Conservation (phyloP, 2,888 invertebrate species). For the Hydraecia micacea region DNA sequence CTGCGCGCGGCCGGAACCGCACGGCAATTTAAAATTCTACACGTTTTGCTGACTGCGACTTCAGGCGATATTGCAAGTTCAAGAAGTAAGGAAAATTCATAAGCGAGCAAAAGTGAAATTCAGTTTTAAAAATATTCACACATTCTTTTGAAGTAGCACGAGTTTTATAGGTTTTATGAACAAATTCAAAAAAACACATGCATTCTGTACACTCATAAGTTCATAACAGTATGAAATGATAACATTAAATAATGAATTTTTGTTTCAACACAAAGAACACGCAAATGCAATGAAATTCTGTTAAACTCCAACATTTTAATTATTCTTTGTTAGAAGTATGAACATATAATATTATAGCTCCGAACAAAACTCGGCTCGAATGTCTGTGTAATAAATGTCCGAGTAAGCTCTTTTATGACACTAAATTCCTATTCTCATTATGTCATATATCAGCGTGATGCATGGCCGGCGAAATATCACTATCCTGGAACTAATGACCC, state of each 20-base stretch:
- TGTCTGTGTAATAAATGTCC: conserved; percentile 53
- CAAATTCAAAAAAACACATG: conserved; percentile 3
- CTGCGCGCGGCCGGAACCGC: conserved; percentile 3
- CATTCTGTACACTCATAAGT: neutral
- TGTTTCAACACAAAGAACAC: conserved; percentile 35
- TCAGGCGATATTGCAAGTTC: conserved; percentile 49
- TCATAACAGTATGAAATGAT: conserved; percentile 12
- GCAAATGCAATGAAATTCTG: conserved; percentile 44
- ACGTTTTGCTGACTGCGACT: conserved; percentile 57
- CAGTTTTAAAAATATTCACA: conserved; percentile 31
- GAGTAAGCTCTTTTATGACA: conserved; percentile 66
- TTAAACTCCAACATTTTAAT: conserved; percentile 40
- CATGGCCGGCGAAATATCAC: conserved; percentile 71
- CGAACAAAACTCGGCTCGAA: conserved; percentile 43
- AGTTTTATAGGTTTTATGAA: neutral
- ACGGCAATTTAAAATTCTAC: conserved; percentile 55
- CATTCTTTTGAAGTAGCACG: conserved; percentile 9
- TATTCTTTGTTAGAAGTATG: conserved; percentile 36
- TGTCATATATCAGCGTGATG: conserved; percentile 76
- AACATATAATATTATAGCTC: conserved; percentile 36
- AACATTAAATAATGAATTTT: conserved; percentile 16
- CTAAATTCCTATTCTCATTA: conserved; percentile 74
- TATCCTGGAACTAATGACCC: conserved; percentile 71
- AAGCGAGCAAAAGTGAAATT: conserved; percentile 32
- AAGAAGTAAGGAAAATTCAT: conserved; percentile 49